Evolutionary conservation across 2,113 vertebrate species (phyloP).

Genomic region (Neolamprologus caudopunctatus): DNA sequence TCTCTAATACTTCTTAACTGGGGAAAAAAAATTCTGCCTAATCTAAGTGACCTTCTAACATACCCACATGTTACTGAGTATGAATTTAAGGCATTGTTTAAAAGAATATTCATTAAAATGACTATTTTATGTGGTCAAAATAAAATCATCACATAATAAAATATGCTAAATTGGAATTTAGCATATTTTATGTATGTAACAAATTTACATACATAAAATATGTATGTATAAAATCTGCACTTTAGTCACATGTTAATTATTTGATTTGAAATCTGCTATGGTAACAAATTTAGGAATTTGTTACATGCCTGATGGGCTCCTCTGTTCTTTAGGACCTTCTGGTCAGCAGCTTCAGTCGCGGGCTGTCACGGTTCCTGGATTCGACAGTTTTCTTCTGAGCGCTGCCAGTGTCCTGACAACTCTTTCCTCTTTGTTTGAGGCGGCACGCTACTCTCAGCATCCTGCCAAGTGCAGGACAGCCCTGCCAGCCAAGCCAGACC

Average conservation of each 20-base stretch:
- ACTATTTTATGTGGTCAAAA: neutral
- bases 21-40: neutral
- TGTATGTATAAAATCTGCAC: too few species aligned
- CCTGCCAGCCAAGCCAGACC: slow-evolving; percentile 23
- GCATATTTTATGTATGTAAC: too few species aligned
- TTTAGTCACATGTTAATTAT: too few species aligned
- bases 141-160: neutral
- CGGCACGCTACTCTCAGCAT: neutral
- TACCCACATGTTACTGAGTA: neutral
- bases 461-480: neutral
- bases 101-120: neutral
- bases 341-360: slow-evolving; percentile 67
- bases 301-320: neutral
- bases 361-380: slow-evolving; percentile 82
- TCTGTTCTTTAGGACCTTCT: slow-evolving; percentile 72
- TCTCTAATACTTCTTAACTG: neutral
- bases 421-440: slow-evolving; percentile 77
- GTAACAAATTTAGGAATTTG: too few species aligned
- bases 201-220: too few species aligned
- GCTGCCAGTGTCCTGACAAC: slow-evolving; percentile 70
- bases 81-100: neutral
- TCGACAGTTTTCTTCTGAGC: slow-evolving; percentile 65
- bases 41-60: neutral
- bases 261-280: too few species aligned
- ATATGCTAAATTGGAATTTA: neutral